These are phyloP conservation scores for Dendrolimus kikuchii DNA, from an alignment of 1,140 invertebrate species.

Conservation along the genomic window DNA sequence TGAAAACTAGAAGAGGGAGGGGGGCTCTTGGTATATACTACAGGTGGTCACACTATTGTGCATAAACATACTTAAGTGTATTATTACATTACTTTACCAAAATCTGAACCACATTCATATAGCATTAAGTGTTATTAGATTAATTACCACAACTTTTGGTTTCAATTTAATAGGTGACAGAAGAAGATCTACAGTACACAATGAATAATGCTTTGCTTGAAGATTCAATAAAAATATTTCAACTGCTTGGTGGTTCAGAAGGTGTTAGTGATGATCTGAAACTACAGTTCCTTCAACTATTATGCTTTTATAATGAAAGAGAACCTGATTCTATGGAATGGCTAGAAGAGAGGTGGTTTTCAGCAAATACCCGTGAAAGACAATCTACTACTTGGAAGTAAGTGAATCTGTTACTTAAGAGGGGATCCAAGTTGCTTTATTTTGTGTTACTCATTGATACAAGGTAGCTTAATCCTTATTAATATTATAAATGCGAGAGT, in stretches of 20 bases:
- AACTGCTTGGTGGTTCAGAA: conserved; percentile 77
- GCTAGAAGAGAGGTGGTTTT: conserved; percentile 86
- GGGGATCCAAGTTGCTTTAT: too few relatives aligned
- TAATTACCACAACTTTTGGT: not conserved
- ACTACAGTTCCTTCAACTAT: conserved; percentile 83
- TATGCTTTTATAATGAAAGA: conserved; percentile 87
- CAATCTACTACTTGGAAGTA: conserved; percentile 82
- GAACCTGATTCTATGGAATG: conserved; percentile 78
- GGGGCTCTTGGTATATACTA: too few relatives aligned
- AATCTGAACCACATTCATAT: too few relatives aligned
- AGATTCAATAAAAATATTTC: conserved; percentile 83
- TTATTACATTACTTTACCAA: too few relatives aligned
- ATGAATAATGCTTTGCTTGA: conserved; percentile 77
- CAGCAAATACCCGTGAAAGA: conserved; percentile 64
- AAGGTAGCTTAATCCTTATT: too few relatives aligned
- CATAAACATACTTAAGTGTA: too few relatives aligned
- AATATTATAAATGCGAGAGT: too few relatives aligned
- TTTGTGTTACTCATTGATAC: too few relatives aligned
- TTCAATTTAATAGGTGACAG: conserved; percentile 67
- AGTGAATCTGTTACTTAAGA: conserved; percentile 21
- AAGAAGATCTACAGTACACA: conserved; percentile 75
- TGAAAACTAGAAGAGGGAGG: too few relatives aligned
- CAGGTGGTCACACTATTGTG: too few relatives aligned
- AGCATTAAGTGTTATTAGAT: not conserved
- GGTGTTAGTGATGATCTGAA: conserved; percentile 75